Evolutionary conservation across 2,113 vertebrate species (phyloP).

Genomic region (Beaufortia kweichowensis): DNA sequence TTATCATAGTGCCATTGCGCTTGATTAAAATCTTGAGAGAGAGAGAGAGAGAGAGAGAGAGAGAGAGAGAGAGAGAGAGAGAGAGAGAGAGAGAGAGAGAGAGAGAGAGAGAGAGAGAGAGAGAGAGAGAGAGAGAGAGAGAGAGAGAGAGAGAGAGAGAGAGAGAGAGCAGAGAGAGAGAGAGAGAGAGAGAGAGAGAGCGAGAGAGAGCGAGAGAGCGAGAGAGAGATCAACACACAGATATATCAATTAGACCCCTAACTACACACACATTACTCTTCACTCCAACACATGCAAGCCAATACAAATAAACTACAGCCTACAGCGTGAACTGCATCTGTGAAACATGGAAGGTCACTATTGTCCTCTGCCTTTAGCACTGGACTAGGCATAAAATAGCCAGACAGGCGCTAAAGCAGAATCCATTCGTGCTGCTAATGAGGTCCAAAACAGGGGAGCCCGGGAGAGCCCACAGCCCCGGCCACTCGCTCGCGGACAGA

Average conservation of each 20-base stretch:
- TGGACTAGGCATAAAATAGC: conserved; percentile 72
- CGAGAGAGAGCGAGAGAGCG: no score
- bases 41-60: no score
- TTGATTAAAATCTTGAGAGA: conserved; percentile 57
- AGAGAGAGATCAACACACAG: background rate
- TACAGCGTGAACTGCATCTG: conserved; percentile 32
- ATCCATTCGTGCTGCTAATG: conserved; percentile 72
- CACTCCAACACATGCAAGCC: background rate
- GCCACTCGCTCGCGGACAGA: conserved; percentile 71
- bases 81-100: no score
- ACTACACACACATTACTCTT: background rate
- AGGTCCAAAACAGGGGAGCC: conserved; percentile 70
- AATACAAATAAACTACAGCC: background rate
- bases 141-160: no score
- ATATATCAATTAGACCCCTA: background rate
- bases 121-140: no score
- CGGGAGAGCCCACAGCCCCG: conserved; percentile 59
- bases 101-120: no score
- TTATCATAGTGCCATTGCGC: conserved; percentile 66
- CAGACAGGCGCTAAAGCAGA: conserved; percentile 67
- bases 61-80: no score
- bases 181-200: no score
- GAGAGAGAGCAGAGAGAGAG: no score
- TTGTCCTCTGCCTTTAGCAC: conserved; percentile 58
- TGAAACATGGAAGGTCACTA: conserved; percentile 67